Base-by-base conservation (phyloP, 2,113 vertebrate genomes). In the Prunella himalayana region DNA sequence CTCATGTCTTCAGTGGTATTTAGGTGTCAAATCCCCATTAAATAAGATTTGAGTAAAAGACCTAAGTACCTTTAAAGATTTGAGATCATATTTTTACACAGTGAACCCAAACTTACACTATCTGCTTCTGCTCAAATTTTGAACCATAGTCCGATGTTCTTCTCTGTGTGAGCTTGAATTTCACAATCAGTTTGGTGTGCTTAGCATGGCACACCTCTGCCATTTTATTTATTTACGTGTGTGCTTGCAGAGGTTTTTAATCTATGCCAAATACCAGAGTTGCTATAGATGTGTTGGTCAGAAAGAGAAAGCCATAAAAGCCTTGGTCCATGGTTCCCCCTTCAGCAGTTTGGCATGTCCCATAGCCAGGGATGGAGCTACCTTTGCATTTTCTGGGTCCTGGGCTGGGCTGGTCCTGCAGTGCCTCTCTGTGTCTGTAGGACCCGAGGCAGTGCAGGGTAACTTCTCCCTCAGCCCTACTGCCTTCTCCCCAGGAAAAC, bases 361-460 rank as follows among this genome's bases (percentile, higher is more conserved):
- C 22, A 25, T 2, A 21, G 15, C 13, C 57, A 72, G 82, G 27
- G 30, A 54, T 60, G n/a, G 39, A 33, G n/a, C 4, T 37, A 24
- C 6, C 13, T 47, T n/a, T 33, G 30, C 28, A 7, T 54, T 33
- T 73, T 20, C 47, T 42, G 9, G 0, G 6, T 15, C 15, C 31
- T 7, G 70, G 28, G 57, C 30, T 39, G n/a, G 50, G 14, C 49
- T 56, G 68, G 27, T 27, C 7, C 57, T 9, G 2, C 8, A 1
- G 8, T 6, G 25, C 33, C 1, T 9, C 13, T 53, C 25, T 50
- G 41, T 10, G 45, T 13, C 51, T 25, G 31, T 2, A 6, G 79
- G 24, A n/a, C 13, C 1, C 3, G 11, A 13, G 51, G 47, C n/a
- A 39, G 20, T 2, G 5, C 30, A 28, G 35, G 15, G 5, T 2